phyloP scores from a whole-genome alignment of 1,140 invertebrate genomes.

The Drosophila chauvacae region DNA sequence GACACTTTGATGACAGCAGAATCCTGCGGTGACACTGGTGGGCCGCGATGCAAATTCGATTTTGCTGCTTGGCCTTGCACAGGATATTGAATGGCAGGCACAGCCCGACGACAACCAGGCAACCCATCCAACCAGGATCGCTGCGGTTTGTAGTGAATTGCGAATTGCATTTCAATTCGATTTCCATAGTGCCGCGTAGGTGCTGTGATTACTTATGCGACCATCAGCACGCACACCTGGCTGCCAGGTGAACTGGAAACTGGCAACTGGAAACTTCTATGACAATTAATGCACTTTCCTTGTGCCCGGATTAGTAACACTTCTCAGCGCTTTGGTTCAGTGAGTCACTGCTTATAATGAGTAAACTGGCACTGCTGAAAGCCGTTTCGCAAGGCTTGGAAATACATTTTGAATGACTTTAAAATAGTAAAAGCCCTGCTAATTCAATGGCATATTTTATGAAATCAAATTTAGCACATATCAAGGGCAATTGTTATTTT shows the following conservation, averaged over 20 bases:
- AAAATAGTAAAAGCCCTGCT: neutral
- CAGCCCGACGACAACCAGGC: neutral
- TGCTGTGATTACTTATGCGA: constrained; percentile 12
- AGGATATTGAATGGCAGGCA: constrained; percentile 48
- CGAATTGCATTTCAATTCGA: constrained; percentile 55
- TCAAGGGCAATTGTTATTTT: neutral
- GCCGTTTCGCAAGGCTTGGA: neutral
- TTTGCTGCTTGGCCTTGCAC: constrained; percentile 53
- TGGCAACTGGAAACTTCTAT: constrained; percentile 7
- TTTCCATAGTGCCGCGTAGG: constrained; percentile 18
- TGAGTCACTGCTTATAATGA: constrained; percentile 3
- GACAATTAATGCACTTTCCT: constrained; percentile 18
- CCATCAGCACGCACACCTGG: constrained; percentile 19
- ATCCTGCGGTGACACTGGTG: constrained; percentile 17
- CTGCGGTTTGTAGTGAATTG: constrained; percentile 27
- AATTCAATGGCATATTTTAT: neutral
- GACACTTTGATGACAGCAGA: constrained; percentile 50
- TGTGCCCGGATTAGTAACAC: neutral
- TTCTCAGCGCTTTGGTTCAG: neutral
- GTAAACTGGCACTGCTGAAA: neutral
- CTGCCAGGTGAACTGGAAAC: too few relatives aligned
- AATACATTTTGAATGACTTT: neutral
- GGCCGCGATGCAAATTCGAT: constrained; percentile 63
- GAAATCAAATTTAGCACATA: too few relatives aligned
- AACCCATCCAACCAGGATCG: neutral